Evolutionary conservation across 53 echinoderm and acorn worm genomes (phyloP).

Genomic region (Luidia sarsii): DNA sequence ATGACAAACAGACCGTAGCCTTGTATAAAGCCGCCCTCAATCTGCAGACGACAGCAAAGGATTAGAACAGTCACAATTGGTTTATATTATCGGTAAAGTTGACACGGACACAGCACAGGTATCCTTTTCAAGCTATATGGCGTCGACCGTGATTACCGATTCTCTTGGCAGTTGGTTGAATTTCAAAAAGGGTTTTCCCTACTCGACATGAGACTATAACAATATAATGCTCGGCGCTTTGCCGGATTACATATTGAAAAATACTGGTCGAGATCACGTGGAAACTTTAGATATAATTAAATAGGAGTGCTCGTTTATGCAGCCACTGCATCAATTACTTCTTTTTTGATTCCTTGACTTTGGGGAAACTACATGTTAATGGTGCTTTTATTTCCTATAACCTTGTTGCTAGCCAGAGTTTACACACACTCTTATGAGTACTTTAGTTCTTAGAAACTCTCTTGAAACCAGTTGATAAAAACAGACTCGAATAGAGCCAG

Average conservation of each 20-base stretch:
- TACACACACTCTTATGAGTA: not conserved
- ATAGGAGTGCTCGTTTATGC: not conserved
- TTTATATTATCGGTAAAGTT: not conserved
- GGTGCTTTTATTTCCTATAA: not conserved
- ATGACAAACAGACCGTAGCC: conserved; percentile 75
- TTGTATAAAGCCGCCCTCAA: conserved; percentile 95
- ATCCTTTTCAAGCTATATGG: not conserved
- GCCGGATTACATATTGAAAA: not conserved
- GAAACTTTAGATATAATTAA: not conserved
- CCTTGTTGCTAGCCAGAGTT: not conserved
- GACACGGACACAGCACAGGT: not conserved
- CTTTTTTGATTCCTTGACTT: too few species aligned
- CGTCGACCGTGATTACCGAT: too few species aligned
- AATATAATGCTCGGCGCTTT: not conserved
- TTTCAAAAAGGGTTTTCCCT: too few species aligned
- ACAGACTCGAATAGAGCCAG: not conserved
- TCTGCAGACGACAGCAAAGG: conserved; percentile 62
- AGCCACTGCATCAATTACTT: not conserved
- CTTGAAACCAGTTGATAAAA: not conserved
- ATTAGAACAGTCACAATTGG: too few species aligned
- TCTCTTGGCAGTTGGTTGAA: too few species aligned
- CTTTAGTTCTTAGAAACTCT: too few species aligned
- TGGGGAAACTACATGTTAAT: too few species aligned
- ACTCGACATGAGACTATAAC: not conserved
- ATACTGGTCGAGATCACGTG: not conserved